Conservation (phyloP, 2,888 invertebrate genomes). For the Drosophila pegasa region DNA sequence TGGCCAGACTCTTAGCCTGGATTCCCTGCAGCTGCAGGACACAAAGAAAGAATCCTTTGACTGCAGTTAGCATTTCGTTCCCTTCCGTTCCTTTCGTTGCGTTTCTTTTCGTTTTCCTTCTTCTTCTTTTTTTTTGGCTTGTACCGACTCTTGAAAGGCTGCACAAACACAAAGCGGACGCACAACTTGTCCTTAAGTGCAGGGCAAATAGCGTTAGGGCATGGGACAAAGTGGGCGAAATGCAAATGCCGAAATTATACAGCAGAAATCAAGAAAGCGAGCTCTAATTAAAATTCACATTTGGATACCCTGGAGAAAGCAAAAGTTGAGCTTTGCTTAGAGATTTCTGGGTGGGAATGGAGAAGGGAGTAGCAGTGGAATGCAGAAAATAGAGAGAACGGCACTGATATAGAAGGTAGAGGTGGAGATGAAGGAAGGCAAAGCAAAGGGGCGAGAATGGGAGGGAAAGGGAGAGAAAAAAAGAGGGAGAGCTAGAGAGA, state of each 20-base stretch:
- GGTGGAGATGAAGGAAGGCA: too few relatives aligned
- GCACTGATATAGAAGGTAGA: too few relatives aligned
- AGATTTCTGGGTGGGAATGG: not conserved
- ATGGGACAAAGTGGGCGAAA: constrained; percentile 20
- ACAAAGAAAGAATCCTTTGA: constrained; percentile 27
- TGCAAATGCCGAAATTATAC: constrained; percentile 60
- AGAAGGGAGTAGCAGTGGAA: not conserved
- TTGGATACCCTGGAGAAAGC: constrained; percentile 11
- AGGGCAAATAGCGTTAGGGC: constrained; percentile 41
- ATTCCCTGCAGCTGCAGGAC: constrained; percentile 21
- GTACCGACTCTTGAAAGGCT: constrained; percentile 15
- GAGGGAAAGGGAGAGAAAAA: not conserved
- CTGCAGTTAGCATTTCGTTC: constrained; percentile 33
- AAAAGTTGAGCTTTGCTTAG: not conserved
- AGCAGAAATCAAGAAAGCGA: constrained; percentile 30
- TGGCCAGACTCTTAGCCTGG: constrained; percentile 29
- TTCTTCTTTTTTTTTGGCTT: constrained; percentile 1
- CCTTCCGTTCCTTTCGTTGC: constrained; percentile 5
- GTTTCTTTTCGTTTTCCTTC: not conserved
- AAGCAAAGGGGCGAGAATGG: too few relatives aligned
- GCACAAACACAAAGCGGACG: constrained; percentile 52
- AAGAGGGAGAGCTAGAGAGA: not conserved
- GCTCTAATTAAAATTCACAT: not conserved
- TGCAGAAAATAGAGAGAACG: too few relatives aligned
- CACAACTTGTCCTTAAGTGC: constrained; percentile 52